A percentile compares a stretch with the other conserved stretches of the same genome.
phyloP scores from a whole-genome alignment of 2,797 vertebrate genomes.

The Sebastes nivosus region DNA sequence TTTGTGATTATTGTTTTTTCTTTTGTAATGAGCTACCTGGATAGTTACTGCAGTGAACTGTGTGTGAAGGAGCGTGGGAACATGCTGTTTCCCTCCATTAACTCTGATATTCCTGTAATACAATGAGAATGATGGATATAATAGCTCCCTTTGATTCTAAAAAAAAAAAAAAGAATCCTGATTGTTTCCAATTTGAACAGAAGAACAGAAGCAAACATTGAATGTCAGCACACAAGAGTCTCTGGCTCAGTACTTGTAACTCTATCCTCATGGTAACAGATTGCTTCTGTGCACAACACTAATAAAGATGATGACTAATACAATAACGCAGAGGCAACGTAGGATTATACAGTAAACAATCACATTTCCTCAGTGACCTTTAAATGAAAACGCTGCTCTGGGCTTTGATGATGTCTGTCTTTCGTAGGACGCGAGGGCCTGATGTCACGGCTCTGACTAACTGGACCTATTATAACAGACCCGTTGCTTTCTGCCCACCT shows the following conservation, averaged over 20 bases:
- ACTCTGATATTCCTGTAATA: slow-evolving; percentile 2
- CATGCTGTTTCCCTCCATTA: slow-evolving; percentile 21
- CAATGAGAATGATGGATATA: slow-evolving; percentile 1
- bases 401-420: slow-evolving; percentile 14
- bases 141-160: slow-evolving; percentile 4
- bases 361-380: slow-evolving; percentile 8
- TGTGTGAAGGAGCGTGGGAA: slow-evolving; percentile 34
- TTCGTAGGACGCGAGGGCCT: not conserved
- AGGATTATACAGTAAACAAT: not conserved
- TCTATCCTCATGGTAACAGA: not conserved
- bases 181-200: slow-evolving; percentile 21
- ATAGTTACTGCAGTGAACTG: slow-evolving; percentile 6
- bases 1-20: slow-evolving; percentile 9
- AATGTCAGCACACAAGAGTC: not conserved
- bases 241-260: not conserved
- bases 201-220: slow-evolving; percentile 6
- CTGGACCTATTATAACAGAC: not conserved
- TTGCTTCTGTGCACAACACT: slow-evolving; percentile 1
- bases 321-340: not conserved
- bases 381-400: not conserved
- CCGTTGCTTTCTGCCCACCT: slow-evolving; percentile 6
- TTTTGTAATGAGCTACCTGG: slow-evolving; percentile 3
- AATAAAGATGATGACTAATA: slow-evolving; percentile 13
- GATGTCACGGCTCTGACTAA: slow-evolving; percentile 24
- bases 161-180: not conserved